Evolutionary conservation across 2,888 invertebrate species (phyloP).

Genomic region (Rapana venosa): DNA sequence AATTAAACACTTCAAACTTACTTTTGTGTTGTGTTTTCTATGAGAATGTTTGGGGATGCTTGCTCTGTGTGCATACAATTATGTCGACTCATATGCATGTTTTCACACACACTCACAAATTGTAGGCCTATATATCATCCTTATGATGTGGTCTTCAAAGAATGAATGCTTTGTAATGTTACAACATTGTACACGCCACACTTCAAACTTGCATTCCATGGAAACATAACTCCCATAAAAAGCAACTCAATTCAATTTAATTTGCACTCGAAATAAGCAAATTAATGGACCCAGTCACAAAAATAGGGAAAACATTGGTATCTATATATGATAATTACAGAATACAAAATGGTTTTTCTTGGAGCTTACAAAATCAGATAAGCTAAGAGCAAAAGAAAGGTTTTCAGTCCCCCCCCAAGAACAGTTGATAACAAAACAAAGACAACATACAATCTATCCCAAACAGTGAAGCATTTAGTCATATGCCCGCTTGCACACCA

Average conservation of each 20-base stretch:
- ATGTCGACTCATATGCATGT: not conserved
- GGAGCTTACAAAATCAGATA: conserved; percentile 25
- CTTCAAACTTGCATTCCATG: not conserved
- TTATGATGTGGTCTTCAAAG: too few relatives aligned
- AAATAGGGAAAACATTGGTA: not conserved
- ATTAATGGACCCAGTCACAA: conserved; percentile 29
- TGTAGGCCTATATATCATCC: too few relatives aligned
- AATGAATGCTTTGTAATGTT: too few relatives aligned
- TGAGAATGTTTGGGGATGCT: not conserved
- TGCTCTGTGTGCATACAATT: not conserved
- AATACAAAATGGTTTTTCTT: conserved; percentile 5
- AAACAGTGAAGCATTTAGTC: not conserved
- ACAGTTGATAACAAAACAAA: not conserved
- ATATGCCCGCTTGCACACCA: not conserved
- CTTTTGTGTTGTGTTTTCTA: conserved; percentile 19
- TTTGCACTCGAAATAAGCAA: conserved; percentile 3
- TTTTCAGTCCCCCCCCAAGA: not conserved
- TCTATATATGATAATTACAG: not conserved
- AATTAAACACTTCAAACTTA: conserved; percentile 42
- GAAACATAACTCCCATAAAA: not conserved
- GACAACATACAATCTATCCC: not conserved
- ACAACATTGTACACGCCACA: too few relatives aligned
- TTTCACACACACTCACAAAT: too few relatives aligned
- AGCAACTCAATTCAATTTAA: conserved; percentile 24
- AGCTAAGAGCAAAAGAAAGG: not conserved